Evolutionary conservation across 2,113 vertebrate species (phyloP), one percentile per base, ranked within the genome.

Genomic region (Gracilinanus agilis): DNA sequence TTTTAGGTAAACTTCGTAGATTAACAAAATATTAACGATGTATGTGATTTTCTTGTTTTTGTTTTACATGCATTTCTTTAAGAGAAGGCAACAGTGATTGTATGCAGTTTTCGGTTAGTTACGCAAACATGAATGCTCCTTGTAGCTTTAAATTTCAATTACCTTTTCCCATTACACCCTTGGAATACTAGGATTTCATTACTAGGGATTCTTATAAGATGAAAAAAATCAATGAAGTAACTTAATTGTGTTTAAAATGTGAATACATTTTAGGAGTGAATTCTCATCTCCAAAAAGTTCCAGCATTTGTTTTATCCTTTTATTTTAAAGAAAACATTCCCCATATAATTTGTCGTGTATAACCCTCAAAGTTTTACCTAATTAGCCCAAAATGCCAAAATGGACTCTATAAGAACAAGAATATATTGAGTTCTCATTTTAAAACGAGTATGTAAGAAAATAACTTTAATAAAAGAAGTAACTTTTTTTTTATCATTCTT

Each of bases 1-100:
- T 90, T 89, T 96, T 90, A 90, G 91, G 7, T 54, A 96, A 95
- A 91, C 44, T 49, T 49, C 3, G 29, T 34, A 67, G 58, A 40
- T 83, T 21, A 96, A 7, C 27, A 91, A 34, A 56, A 23, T 53
- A 90, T 61, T 92, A 54, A 96, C 88, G 88, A 75, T 93, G n/a
- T 92, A 95, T 93, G 55, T 92, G 29, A 29, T 61, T 94, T 91
- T 49, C 56, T 24, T 75, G 23, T 53, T 89, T 94, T 61, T 24
- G 29, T 58, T 90, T 93, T 90, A 55, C 6, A 92, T 92, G 93
- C 56, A 91, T 53, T 83, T 94, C 89, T 40, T 40, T 83, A 83
- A 29, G 19, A 13, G 7, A 23, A 83, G 23, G 16, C 1, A 40
- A 40, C 16, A 40, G 16, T 7, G 5, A 40, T 83, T 0, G 34